Base-by-base conservation (phyloP, 1,140 invertebrate genomes). In the Pantala flavescens region DNA sequence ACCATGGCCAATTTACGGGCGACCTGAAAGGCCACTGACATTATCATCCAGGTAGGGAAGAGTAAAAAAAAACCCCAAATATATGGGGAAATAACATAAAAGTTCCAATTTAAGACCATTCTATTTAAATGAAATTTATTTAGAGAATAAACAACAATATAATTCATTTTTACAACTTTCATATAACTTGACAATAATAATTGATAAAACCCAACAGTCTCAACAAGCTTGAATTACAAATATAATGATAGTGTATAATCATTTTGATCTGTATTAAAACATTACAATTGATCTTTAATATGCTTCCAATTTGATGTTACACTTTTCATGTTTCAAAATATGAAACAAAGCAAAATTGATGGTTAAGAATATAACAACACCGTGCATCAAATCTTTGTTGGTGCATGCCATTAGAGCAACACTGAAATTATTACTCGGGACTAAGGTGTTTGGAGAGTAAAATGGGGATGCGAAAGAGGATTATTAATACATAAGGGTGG, bases 1-100 rank as follows among this genome's bases (percentile, higher is more conserved):
- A 99, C 98, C 95, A 99, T 99, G 87, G 98, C 98, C 90, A 99
- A 93, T 90, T 99, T 99, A 96, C 98, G 97, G 89, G 98, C 97
- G 84, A 99, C 97, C 98, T 99, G 88, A 82, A 83, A 76, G 49
- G 49, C 49, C 49, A 63, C n/a, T 63, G 3, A 63, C 5, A 21
- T 63, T 63, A 63, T 63, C 12, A 21, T 63, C 3, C 3, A 21
- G 14, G 49, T 63, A 63, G 14, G n/a, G 49, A 21, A 63, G 49
- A 63, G 28, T 36, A 36, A 36, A 14, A 49, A 9, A 12, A 7
- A 16, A 63, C 49, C 49, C 49, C 49, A 63, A 16, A 7, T 7
- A 63, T 5, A 21, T 21, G n/a, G 49, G 49, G 49, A 3, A 63
- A 63, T 63, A 63, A 63, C 16, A 63, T 63, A 63, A 63, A 21